phyloP scores from a whole-genome alignment of 2,113 vertebrate genomes.

The Cebidichthys violaceus region DNA sequence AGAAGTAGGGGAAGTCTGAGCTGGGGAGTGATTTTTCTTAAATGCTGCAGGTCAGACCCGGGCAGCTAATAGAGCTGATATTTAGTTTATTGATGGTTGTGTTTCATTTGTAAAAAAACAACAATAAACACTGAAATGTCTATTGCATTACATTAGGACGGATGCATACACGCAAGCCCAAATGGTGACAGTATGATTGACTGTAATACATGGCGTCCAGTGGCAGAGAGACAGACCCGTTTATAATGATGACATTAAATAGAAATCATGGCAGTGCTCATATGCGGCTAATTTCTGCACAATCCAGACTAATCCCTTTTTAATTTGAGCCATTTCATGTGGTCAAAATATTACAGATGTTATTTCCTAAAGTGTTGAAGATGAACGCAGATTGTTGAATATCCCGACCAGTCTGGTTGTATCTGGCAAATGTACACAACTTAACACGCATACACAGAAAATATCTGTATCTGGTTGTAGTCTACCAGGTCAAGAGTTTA shows the following conservation, averaged over 20 bases:
- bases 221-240: background rate
- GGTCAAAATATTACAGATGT: background rate
- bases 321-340: background rate
- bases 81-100: conserved; percentile 2
- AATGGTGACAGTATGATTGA: conserved; percentile 12
- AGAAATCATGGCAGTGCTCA: background rate
- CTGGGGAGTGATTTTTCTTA: conserved; percentile 44
- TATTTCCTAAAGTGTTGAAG: background rate
- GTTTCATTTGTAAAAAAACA: background rate
- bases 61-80: conserved; percentile 5
- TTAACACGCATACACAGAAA: background rate
- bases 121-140: too few relatives aligned
- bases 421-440: background rate
- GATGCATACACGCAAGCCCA: background rate
- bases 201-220: conserved; percentile 3
- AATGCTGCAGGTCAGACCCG: conserved; percentile 25
- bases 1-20: conserved; percentile 31
- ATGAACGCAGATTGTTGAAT: background rate
- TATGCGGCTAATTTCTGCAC: background rate
- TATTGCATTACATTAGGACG: background rate
- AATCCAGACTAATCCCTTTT: background rate
- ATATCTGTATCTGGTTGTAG: background rate
- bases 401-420: background rate
- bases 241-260: conserved; percentile 24
- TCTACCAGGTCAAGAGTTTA: conserved; percentile 7